These are phyloP conservation scores for Pipra filicauda DNA, from an alignment of 2,113 vertebrate genomes.

Conservation along the genomic window DNA sequence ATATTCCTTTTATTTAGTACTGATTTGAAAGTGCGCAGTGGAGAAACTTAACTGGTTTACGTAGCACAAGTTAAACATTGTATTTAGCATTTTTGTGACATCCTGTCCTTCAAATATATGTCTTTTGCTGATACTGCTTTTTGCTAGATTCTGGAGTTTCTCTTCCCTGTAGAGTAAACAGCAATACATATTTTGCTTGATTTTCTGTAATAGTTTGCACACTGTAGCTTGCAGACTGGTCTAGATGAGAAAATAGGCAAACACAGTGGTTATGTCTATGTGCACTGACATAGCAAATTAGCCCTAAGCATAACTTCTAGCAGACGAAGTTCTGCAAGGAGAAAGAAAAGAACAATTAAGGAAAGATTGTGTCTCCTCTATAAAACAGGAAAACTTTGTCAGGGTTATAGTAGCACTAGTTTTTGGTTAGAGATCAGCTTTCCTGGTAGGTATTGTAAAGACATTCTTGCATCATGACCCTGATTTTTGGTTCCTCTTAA, in stretches of 20 bases:
- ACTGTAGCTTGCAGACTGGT: not conserved
- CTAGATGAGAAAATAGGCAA: not conserved
- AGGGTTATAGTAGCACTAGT: not conserved
- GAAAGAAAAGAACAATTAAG: not conserved
- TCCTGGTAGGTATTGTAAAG: not conserved
- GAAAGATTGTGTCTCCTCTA: not conserved
- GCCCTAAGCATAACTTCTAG: not conserved
- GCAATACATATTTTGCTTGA: not conserved
- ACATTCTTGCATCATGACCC: not conserved
- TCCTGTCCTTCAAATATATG: not conserved
- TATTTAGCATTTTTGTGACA: not conserved
- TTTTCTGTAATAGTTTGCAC: not conserved
- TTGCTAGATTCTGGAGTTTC: not conserved
- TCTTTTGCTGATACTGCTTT: not conserved
- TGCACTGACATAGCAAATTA: not conserved
- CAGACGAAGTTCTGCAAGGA: not conserved
- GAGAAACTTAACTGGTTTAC: not conserved
- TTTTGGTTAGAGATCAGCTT: not conserved
- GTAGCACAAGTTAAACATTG: not conserved
- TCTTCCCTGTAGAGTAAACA: not conserved
- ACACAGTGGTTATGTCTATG: not conserved
- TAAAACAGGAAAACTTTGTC: not conserved
- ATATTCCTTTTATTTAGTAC: not conserved
- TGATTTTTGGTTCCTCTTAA: not conserved
- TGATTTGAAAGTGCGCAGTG: not conserved